Percentiles rank a stretch among this genome's conserved stretches.
phyloP scores from a whole-genome alignment of 1,140 invertebrate species.

The Drosophila repletoides region DNA sequence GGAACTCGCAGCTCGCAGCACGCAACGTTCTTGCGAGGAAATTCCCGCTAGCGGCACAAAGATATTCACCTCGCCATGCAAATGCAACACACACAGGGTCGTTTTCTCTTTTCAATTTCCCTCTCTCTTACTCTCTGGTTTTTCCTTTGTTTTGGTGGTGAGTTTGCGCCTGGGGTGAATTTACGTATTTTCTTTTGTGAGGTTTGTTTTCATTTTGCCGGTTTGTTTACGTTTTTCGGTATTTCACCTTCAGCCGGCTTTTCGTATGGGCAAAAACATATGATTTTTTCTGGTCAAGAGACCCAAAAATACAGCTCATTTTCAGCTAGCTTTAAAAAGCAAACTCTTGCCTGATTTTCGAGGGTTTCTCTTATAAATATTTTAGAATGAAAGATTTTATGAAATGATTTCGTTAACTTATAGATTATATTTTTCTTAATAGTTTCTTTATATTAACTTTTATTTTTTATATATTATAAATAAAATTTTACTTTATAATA shows the following conservation, averaged over 20 bases:
- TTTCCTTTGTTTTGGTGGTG: conserved; percentile 38
- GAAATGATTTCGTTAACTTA: too few relatives aligned
- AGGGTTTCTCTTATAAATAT: too few relatives aligned
- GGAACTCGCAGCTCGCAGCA: conserved; percentile 32
- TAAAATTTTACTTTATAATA: too few relatives aligned
- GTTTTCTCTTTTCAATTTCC: conserved; percentile 28
- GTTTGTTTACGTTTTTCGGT: conserved; percentile 78
- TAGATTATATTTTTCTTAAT: too few relatives aligned
- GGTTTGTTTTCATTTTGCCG: conserved; percentile 66
- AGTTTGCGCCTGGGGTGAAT: conserved; percentile 42
- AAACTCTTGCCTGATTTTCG: too few relatives aligned
- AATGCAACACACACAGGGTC: conserved; percentile 32
- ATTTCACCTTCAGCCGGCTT: conserved; percentile 60
- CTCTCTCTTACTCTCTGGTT: conserved; percentile 18
- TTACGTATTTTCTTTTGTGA: not conserved
- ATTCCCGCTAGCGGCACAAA: conserved; percentile 21
- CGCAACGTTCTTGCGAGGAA: conserved; percentile 17
- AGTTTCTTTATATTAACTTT: too few relatives aligned
- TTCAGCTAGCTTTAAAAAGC: conserved; percentile 1
- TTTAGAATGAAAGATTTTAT: too few relatives aligned
- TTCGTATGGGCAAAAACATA: conserved; percentile 46
- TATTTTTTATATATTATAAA: too few relatives aligned
- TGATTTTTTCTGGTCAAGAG: conserved; percentile 30
- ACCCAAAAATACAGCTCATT: not conserved
- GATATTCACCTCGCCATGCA: conserved; percentile 23